Evolutionary conservation across 1,140 invertebrate genomes (phyloP).

Genomic region (Dysdera silvatica): DNA sequence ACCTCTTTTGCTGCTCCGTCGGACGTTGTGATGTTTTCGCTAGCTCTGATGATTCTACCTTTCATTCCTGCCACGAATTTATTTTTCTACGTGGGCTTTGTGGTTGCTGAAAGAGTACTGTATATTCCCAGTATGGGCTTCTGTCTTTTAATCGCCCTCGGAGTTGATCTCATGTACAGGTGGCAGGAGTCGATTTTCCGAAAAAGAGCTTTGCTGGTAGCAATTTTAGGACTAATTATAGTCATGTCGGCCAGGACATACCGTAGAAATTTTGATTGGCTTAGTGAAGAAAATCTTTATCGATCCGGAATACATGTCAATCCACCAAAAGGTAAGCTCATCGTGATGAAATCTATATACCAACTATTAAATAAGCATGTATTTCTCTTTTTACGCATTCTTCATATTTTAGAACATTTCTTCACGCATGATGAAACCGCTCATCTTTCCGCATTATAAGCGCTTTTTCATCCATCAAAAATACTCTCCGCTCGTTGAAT

Average conservation of each 20-base stretch:
- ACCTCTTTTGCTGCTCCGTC: slow-evolving; percentile 1
- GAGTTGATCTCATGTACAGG: slow-evolving; percentile 37
- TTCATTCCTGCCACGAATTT: slow-evolving; percentile 89
- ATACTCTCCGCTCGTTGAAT: no score
- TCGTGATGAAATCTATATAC: no score
- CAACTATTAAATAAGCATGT: no score
- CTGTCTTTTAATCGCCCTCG: slow-evolving; percentile 75
- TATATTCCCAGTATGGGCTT: slow-evolving; percentile 94
- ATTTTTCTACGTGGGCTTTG: slow-evolving; percentile 90
- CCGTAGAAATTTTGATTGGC: slow-evolving; percentile 79
- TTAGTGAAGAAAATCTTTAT: slow-evolving; percentile 85
- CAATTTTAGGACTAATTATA: slow-evolving; percentile 52
- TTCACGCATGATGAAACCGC: no score
- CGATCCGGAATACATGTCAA: slow-evolving; percentile 81
- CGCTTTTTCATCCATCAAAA: no score
- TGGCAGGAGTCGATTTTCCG: slow-evolving; percentile 4
- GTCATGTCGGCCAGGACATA: slow-evolving; percentile 66
- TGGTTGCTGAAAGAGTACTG: slow-evolving; percentile 88
- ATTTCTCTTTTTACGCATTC: no score
- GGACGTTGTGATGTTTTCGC: slow-evolving; percentile 35
- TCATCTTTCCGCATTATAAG: no score
- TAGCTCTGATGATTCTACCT: slow-evolving; percentile 73
- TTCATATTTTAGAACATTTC: no score
- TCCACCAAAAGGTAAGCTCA: slow-evolving; percentile 86
- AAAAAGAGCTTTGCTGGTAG: slow-evolving; percentile 38